Evolutionary conservation across 1,140 invertebrate genomes (phyloP).

Genomic region (Nebria ingens): DNA sequence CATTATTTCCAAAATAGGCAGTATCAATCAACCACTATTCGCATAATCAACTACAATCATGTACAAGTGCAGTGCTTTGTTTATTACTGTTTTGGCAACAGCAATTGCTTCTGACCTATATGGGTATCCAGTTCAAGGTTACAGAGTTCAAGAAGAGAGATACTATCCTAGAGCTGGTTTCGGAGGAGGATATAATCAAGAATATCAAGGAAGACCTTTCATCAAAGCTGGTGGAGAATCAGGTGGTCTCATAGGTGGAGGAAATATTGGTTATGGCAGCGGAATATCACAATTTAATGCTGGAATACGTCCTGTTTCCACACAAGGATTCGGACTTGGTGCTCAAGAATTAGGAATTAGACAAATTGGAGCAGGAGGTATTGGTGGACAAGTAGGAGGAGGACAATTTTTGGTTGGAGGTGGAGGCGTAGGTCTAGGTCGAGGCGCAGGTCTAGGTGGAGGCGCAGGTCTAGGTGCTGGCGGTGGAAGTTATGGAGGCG

Average conservation of each 20-base stretch:
- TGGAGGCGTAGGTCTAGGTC: slow-evolving; percentile 20
- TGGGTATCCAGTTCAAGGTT: slow-evolving; percentile 25
- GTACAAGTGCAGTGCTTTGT: not conserved
- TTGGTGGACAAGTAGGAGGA: slow-evolving; percentile 30
- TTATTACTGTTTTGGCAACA: not conserved
- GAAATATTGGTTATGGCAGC: slow-evolving; percentile 13
- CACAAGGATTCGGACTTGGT: not conserved
- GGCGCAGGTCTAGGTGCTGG: slow-evolving; percentile 25
- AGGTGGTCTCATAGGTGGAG: slow-evolving; percentile 26
- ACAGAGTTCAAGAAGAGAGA: slow-evolving; percentile 26
- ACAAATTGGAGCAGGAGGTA: slow-evolving; percentile 22
- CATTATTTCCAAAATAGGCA: not conserved
- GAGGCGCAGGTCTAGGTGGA: slow-evolving; percentile 19
- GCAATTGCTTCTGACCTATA: slow-evolving; percentile 13
- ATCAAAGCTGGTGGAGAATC: slow-evolving; percentile 30
- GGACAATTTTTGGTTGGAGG: slow-evolving; percentile 30
- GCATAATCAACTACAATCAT: not conserved
- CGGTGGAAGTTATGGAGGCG: slow-evolving; percentile 20
- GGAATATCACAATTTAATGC: slow-evolving; percentile 2
- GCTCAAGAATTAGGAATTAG: slow-evolving; percentile 15
- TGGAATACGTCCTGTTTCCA: not conserved
- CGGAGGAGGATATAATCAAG: slow-evolving; percentile 29
- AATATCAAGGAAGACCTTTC: not conserved
- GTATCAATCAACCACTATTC: not conserved
- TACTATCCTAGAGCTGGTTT: slow-evolving; percentile 24